phyloP scores from a whole-genome alignment of 2,888 invertebrate genomes.

The Bugula neritina region DNA sequence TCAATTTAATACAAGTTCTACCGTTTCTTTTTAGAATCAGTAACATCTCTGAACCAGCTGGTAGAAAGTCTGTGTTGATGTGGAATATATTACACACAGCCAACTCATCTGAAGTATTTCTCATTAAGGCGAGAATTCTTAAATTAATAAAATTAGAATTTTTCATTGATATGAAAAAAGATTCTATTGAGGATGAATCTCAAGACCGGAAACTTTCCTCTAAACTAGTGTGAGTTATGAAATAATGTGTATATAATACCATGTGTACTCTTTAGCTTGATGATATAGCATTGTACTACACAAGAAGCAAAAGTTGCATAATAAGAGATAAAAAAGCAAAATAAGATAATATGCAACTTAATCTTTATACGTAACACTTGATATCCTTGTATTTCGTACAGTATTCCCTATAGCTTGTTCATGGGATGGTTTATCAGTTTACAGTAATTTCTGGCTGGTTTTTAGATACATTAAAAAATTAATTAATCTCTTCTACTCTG shows the following conservation, averaged over 20 bases:
- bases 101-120: not conserved
- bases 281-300: too few relatives aligned
- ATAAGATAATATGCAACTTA: too few relatives aligned
- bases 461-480: too few relatives aligned
- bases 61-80: not conserved
- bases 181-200: not conserved
- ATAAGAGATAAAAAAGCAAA: too few relatives aligned
- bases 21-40: not conserved
- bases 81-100: not conserved
- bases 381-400: too few relatives aligned
- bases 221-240: conserved; percentile 9
- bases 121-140: not conserved
- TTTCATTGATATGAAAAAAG: not conserved
- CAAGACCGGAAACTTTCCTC: not conserved
- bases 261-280: too few relatives aligned
- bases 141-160: conserved; percentile 19
- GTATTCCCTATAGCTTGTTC: too few relatives aligned
- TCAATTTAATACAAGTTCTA: not conserved
- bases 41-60: not conserved
- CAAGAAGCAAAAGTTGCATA: too few relatives aligned
- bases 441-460: too few relatives aligned
- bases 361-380: too few relatives aligned
- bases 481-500: too few relatives aligned
- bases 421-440: too few relatives aligned
- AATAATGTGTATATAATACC: not conserved